phyloP scores from a whole-genome alignment of 2,797 vertebrate genomes.

The Crypturellus tataupa region DNA sequence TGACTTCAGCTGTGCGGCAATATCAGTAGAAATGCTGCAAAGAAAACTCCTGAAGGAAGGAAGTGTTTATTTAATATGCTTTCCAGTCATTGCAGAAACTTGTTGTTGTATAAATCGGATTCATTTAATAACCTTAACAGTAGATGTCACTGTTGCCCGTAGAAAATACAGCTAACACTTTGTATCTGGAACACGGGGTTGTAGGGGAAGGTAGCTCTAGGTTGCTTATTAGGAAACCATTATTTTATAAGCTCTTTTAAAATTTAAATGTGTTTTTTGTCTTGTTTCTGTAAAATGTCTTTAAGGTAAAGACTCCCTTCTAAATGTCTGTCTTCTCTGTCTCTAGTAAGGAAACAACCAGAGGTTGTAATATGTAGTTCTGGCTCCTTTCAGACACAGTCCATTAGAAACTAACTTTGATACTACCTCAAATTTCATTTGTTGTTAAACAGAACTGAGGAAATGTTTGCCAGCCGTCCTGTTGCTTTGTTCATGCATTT shows the following conservation, averaged over 20 bases:
- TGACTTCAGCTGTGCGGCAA: neutral
- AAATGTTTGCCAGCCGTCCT: neutral
- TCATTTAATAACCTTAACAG: constrained; percentile 34
- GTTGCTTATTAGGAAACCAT: neutral
- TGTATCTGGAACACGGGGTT: neutral
- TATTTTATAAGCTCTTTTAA: neutral
- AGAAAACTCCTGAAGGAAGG: neutral
- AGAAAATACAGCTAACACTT: neutral
- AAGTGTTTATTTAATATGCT: neutral
- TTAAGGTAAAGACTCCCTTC: neutral
- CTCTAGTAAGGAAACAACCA: neutral
- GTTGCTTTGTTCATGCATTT: accelerated
- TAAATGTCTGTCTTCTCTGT: neutral
- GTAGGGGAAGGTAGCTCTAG: neutral
- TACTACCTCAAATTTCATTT: neutral
- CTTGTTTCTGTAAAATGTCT: neutral
- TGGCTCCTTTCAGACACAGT: neutral
- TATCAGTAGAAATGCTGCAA: neutral
- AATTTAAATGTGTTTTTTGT: neutral
- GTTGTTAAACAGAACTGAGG: neutral
- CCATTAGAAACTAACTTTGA: neutral
- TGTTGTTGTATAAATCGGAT: neutral
- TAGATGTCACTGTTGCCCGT: constrained; percentile 79
- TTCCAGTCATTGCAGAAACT: neutral
- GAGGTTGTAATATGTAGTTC: accelerated